These are phyloP conservation scores for Agrotis puta DNA, from an alignment of 2,888 invertebrate species.

Conservation along the genomic window DNA sequence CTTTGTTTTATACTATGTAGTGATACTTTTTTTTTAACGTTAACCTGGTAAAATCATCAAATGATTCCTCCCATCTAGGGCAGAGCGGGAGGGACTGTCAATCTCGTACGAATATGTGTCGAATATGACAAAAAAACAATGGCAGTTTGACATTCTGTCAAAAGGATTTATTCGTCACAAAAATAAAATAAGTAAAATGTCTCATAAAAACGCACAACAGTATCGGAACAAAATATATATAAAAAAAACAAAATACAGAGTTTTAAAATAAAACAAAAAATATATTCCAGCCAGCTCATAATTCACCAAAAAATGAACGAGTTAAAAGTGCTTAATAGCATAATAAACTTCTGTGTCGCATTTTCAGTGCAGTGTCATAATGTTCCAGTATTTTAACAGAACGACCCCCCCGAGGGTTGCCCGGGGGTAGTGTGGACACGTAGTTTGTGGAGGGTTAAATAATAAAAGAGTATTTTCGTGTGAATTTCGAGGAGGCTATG, in stretches of 20 bases:
- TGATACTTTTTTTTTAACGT: no score
- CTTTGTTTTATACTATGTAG: no score
- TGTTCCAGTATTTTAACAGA: conserved; percentile 37
- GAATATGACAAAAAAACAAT: no score
- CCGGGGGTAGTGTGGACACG: conserved; percentile 32
- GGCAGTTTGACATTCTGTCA: no score
- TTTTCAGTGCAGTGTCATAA: conserved; percentile 50
- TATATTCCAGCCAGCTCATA: conserved; percentile 24
- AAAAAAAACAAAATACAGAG: conserved; percentile 15
- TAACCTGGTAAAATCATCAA: no score
- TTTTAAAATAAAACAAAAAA: conserved; percentile 14
- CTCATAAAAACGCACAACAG: not conserved
- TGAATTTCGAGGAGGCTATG: conserved; percentile 31
- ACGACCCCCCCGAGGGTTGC: conserved; percentile 33
- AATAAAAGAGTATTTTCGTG: conserved; percentile 42
- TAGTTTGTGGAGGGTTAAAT: conserved; percentile 34
- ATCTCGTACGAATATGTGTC: no score
- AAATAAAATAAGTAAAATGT: no score
- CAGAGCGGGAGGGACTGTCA: no score
- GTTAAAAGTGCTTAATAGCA: conserved; percentile 41
- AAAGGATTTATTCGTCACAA: no score
- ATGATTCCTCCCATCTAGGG: no score
- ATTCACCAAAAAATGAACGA: conserved; percentile 34
- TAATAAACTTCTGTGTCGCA: conserved; percentile 51
- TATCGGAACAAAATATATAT: not conserved